Percentiles rank a stretch among this genome's conserved stretches.
Evolutionary conservation across 2,797 vertebrate genomes (phyloP).

Genomic region (Tauraco hartlaubi): DNA sequence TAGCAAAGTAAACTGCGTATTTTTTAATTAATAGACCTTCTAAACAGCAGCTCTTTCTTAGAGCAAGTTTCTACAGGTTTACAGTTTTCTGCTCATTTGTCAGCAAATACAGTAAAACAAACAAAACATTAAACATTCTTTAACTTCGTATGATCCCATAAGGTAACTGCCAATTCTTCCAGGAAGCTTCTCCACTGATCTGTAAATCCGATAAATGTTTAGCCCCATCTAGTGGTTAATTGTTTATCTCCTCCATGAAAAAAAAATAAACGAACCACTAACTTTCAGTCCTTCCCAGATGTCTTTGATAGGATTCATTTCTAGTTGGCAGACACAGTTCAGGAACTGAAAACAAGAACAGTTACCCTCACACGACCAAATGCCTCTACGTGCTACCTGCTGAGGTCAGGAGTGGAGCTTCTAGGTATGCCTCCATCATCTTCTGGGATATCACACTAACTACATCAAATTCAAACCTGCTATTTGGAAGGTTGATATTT

Average conservation of each 20-base stretch:
- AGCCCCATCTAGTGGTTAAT: conserved; percentile 47
- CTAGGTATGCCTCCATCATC: neutral
- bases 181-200: neutral
- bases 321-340: neutral
- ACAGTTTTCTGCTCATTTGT: neutral
- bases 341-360: neutral
- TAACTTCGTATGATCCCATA: neutral
- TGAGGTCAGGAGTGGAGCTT: neutral
- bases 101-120: neutral
- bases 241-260: neutral
- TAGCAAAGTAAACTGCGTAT: neutral
- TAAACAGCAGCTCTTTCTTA: neutral
- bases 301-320: neutral
- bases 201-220: neutral
- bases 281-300: neutral
- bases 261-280: neutral
- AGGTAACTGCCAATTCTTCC: neutral
- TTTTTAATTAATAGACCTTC: neutral
- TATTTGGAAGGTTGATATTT: neutral
- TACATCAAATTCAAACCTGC: neutral
- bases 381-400: accelerated
- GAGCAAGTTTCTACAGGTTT: neutral
- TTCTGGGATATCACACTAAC: neutral
- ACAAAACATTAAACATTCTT: neutral
- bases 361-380: neutral